A percentile compares a stretch with the other conserved stretches of the same genome.
Conservation (phyloP, 1,140 invertebrate genomes). For the Drosophila albomicans region DNA sequence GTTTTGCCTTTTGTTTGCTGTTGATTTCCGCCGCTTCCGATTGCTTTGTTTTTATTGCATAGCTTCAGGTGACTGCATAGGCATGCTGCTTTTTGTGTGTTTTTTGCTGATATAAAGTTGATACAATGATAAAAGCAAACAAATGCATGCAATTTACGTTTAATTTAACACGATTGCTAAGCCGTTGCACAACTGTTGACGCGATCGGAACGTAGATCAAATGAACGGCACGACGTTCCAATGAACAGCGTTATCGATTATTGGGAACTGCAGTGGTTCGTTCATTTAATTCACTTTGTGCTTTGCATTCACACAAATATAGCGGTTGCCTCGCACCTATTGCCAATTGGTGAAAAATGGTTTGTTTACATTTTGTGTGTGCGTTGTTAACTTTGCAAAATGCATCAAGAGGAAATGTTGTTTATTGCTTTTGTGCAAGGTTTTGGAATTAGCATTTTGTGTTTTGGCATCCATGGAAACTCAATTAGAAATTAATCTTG, state of each 20-base stretch:
- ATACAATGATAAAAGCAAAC: slow-evolving; percentile 22
- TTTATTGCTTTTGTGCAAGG: background rate
- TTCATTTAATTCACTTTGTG: background rate
- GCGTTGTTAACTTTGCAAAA: background rate
- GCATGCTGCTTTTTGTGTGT: slow-evolving; percentile 1
- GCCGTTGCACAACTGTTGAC: slow-evolving; percentile 7
- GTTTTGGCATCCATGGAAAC: slow-evolving; percentile 10
- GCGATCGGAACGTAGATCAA: background rate
- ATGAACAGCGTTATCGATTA: background rate
- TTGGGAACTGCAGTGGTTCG: background rate
- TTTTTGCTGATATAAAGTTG: slow-evolving; percentile 13
- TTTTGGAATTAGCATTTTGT: slow-evolving; percentile 14
- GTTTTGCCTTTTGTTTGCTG: slow-evolving; percentile 71
- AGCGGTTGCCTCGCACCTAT: background rate
- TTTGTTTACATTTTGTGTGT: background rate
- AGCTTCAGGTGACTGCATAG: slow-evolving; percentile 46
- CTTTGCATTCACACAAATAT: background rate
- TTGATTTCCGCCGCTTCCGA: slow-evolving; percentile 78
- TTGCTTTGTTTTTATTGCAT: slow-evolving; percentile 76
- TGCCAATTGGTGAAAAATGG: slow-evolving; percentile 4
- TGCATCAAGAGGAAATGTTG: background rate
- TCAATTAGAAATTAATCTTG: slow-evolving; percentile 23
- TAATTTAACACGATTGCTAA: background rate
- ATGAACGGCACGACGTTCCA: background rate
- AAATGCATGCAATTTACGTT: slow-evolving; percentile 24